A percentile compares a stretch with the other conserved stretches of the same genome.
Evolutionary conservation across 2,797 vertebrate species (phyloP).

Genomic region (Adrianichthys oophorus): DNA sequence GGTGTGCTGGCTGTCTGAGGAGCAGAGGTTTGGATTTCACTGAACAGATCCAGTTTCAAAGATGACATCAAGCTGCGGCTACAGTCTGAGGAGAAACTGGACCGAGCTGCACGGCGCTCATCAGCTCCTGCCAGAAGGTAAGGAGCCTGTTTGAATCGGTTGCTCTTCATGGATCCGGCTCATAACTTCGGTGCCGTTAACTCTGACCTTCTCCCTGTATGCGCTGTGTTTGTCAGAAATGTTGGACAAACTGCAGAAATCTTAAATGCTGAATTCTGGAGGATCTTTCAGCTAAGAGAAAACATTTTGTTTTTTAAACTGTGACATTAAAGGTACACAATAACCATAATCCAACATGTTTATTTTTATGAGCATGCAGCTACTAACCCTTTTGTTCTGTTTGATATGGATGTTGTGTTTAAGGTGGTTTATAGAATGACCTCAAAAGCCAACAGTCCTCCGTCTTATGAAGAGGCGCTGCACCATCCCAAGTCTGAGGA

Average conservation of each 20-base stretch:
- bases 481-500: constrained; percentile 65
- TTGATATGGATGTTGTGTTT: constrained; percentile 2
- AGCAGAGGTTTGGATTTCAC: constrained; percentile 63
- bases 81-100: constrained; percentile 28
- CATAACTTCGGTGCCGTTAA: not conserved
- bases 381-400: not conserved
- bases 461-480: constrained; percentile 84
- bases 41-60: constrained; percentile 58
- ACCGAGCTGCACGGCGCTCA: constrained; percentile 19
- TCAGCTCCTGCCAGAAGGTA: constrained; percentile 34
- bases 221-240: not conserved
- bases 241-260: not conserved
- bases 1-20: constrained; percentile 13
- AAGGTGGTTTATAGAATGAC: constrained; percentile 61
- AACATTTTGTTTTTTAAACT: not conserved
- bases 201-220: not conserved
- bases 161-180: not conserved
- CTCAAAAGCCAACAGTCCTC: constrained; percentile 81
- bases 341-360: not conserved
- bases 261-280: not conserved
- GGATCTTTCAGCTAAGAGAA: not conserved
- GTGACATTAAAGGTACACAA: not conserved
- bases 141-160: not conserved
- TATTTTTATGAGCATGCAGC: not conserved
- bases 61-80: constrained; percentile 37